Evolutionary conservation across 1,140 invertebrate species (phyloP).

Genomic region (Drosophila ercepeae): DNA sequence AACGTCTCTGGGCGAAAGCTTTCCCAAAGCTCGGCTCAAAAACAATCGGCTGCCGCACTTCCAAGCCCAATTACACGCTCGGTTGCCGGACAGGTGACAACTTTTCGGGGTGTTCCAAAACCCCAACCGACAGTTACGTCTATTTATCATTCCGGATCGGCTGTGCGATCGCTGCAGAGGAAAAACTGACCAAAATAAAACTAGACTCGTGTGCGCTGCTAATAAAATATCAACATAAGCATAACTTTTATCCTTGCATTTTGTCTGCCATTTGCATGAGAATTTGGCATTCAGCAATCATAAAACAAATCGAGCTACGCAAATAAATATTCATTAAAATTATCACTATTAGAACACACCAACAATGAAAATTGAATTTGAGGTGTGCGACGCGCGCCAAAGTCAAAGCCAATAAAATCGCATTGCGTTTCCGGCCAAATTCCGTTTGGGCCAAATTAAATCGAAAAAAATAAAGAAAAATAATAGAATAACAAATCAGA

Average conservation of each 20-base stretch:
- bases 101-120: conserved; percentile 18
- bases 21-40: conserved; percentile 30
- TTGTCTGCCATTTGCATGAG: conserved; percentile 32
- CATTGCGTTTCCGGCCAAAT: conserved; percentile 54
- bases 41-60: conserved; percentile 21
- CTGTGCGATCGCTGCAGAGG: conserved; percentile 26
- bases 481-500: background rate
- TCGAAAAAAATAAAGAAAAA: conserved; percentile 3
- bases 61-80: conserved; percentile 45
- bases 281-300: conserved; percentile 19
- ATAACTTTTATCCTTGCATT: conserved; percentile 21
- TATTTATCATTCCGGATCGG: conserved; percentile 41
- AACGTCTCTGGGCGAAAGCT: conserved; percentile 27
- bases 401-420: conserved; percentile 34
- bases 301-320: conserved; percentile 5
- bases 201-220: background rate
- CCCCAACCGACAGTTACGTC: conserved; percentile 30
- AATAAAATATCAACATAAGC: background rate
- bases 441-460: conserved; percentile 27
- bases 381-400: conserved; percentile 42
- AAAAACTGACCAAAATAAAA: background rate
- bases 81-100: conserved; percentile 26
- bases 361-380: conserved; percentile 33
- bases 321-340: conserved; percentile 26
- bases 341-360: conserved; percentile 36